Base-by-base conservation (phyloP, 2,113 vertebrate genomes). In the Lipotes vexillifer region DNA sequence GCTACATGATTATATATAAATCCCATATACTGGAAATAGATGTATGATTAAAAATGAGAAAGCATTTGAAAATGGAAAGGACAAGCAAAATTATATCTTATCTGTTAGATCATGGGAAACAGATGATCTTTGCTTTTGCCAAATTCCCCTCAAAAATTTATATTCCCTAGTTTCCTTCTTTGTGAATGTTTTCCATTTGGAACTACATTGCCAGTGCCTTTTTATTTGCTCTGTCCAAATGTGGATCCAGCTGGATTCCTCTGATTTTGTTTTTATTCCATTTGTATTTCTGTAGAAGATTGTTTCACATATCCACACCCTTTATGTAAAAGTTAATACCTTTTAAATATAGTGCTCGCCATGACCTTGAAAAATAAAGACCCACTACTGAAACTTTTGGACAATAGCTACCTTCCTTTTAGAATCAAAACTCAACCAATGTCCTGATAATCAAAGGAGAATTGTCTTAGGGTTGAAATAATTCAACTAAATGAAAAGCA, bases 181-280 rank as follows among this genome's bases (percentile, higher is more conserved):
- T 80, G 49, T 89, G 63, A 90, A 63, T 63, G 29, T 72, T 96
- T 90, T 97, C 83, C 59, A 90, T 41, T 75, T 88, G 81, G 29
- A 93, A 71, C 55, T 61, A n/a, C 46, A 88, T 27, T 78, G 55
- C 17, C 65, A 74, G 46, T 78, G 23, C 10, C 44, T 95, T 92
- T 95, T 88, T 69, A 93, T 97, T 90, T 93, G 69, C 36, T 95
- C 36, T 90, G 59, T 96, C 77, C 55, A 87, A 95, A 96, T 90
- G 33, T 81, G 63, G 59, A 78, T 95, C 69, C 87, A 95, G 63
- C 59, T 96, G 69, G 83, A 95, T 57, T 94, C 61, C 83, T 86
- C n/a, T 82, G 27, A 92, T 65, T 97, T 94, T 96, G 41, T 89
- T 96, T 92, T 61, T 57, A 77, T 44, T 81, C 52, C 5, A 8